These are phyloP conservation scores for Hypocryptadius cinnamomeus DNA, from an alignment of 2,113 vertebrate genomes.

Conservation along the genomic window DNA sequence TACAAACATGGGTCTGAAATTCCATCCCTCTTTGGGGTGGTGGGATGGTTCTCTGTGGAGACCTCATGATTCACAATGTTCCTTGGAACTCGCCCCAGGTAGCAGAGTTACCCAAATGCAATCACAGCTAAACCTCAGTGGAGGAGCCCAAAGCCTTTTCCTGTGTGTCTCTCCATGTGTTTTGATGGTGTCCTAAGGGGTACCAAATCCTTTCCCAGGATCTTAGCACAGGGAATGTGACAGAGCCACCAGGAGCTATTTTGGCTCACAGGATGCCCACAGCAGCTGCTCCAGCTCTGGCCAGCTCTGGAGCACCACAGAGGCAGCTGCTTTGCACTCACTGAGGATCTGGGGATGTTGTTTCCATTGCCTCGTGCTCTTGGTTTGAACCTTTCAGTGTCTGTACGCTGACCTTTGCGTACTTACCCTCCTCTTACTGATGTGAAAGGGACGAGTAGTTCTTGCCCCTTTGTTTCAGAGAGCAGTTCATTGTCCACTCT, in stretches of 20 bases:
- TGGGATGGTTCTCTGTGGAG: neutral
- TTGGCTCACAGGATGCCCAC: neutral
- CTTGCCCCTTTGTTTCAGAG: slow-evolving; percentile 45
- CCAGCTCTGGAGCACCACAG: neutral
- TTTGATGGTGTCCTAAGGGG: neutral
- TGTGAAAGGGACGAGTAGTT: slow-evolving; percentile 5
- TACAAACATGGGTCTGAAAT: neutral
- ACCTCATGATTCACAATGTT: neutral
- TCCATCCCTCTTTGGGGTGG: neutral
- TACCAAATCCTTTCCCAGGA: neutral
- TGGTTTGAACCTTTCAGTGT: slow-evolving; percentile 17
- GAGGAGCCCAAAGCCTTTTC: neutral
- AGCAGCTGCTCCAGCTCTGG: neutral
- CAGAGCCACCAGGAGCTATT: neutral
- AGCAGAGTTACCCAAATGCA: neutral
- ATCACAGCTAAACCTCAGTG: neutral
- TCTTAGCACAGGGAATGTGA: neutral
- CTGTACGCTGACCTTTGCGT: neutral
- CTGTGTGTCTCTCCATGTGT: neutral
- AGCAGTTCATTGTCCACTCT: slow-evolving; percentile 31
- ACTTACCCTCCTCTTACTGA: slow-evolving; percentile 17
- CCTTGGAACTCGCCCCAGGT: accelerated
- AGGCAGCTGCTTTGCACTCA: slow-evolving; percentile 8
- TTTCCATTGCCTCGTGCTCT: neutral
- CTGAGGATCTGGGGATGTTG: neutral